These are phyloP conservation scores for Brachypteracias leptosomus DNA, from an alignment of 2,113 vertebrate species.

Conservation along the genomic window DNA sequence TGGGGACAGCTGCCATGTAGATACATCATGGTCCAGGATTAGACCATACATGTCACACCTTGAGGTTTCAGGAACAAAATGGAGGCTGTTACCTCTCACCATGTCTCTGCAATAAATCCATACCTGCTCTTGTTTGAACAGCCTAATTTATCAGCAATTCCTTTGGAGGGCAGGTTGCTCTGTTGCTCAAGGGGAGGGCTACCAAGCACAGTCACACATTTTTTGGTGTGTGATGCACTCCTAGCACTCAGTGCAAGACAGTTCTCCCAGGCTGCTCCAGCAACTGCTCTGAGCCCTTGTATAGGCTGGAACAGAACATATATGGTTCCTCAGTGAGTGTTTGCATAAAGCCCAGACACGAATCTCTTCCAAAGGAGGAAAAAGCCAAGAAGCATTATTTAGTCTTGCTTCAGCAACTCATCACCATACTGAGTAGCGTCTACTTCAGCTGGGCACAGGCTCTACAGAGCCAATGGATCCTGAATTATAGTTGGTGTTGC, in stretches of 20 bases:
- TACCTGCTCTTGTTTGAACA: background rate
- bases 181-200: background rate
- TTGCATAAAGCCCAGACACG: background rate
- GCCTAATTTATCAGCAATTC: background rate
- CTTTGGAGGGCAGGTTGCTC: background rate
- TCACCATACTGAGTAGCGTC: background rate
- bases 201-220: fast-evolving
- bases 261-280: background rate
- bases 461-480: background rate
- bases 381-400: background rate
- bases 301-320: background rate
- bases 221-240: background rate
- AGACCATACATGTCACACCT: background rate
- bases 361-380: background rate
- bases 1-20: fast-evolving
- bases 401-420: background rate
- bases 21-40: fast-evolving
- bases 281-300: background rate
- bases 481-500: background rate
- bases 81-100: background rate
- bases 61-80: fast-evolving
- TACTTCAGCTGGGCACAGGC: background rate
- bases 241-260: background rate
- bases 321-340: fast-evolving
- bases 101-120: background rate